Evolutionary conservation across 2,888 invertebrate species (phyloP), one percentile per base, ranked within the genome.

Genomic region (Cephus runcator): DNA sequence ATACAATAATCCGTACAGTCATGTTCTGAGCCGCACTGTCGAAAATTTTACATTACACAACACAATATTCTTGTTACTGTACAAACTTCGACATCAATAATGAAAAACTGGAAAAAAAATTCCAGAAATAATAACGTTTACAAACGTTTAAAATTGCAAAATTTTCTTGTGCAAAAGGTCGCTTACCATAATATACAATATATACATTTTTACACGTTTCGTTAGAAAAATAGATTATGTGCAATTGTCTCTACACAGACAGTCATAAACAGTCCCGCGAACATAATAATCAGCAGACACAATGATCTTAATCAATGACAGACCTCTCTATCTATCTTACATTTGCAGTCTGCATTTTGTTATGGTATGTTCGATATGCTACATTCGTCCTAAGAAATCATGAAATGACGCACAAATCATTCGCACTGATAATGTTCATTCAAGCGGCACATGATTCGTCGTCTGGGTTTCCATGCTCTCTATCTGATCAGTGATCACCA

Each of bases 181-280:
- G 81, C 87, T 86, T 88, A 90, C 88, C 88, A 82, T 84, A 85
- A 88, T 90, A 82, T 90, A 91, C 90, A 90, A 73, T 89, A 90
- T 90, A 77, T 90, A 89, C 90, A 91, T 81, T 83, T 84, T 83
- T 83, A 83, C 86, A 87, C 75, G 81, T 75, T 71, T 79, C 73
- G 36, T 85, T 89, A 90, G 80, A 91, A 88, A 91, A 90, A 91
- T 90, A 90, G 86, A 87, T 33, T 34, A 34, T 34, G 71, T 71
- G 56, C 56, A 56, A 56, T 56, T 56, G 56, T 56, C 56, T 23
- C 23, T 23, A 56, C 56, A 56, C 9, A 56, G 56, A 56, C 23
- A 23, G 23, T 56, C 9, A 56, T 56, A 23, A 56, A 23, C 56
- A 56, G 23, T 56, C 56, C 23, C 56, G 23, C 56, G 56, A 56